Base-by-base conservation (phyloP, 2,113 vertebrate genomes). In the Lampris incognitus region DNA sequence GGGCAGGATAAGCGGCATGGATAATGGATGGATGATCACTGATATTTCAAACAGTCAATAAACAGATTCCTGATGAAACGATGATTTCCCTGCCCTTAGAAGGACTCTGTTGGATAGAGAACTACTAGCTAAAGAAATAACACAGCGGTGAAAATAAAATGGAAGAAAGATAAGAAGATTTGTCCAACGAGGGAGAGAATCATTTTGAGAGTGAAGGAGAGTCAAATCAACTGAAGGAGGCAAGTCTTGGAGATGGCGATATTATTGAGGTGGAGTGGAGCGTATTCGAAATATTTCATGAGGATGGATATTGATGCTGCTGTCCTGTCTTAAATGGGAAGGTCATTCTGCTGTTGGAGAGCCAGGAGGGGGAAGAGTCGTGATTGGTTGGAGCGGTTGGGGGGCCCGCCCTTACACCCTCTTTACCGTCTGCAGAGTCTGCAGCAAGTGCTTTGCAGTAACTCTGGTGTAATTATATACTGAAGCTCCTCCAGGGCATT, bases 401-500 rank as follows among this genome's bases (percentile, higher is more conserved):
- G 76, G 65, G 76, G 65, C 3, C 56, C 63, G 51, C 66, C 66
- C 60, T 61, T 37, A 49, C 48, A 50, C 50, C 44, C 9, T 58
- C 36, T 11, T 38, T 6, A 36, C 71, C 57, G 69, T 57, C 74
- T 62, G 67, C 63, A 65, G 67, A 69, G 76, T 77, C 65, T 61
- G 59, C 51, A 72, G 39, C 66, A 72, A 1, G 49, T 64, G 48
- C 24, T 24, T 24, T 24, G 24, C 60, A 71, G 65, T 69, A 58
- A 76, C 38, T 60, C 40, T 64, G 63, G 83, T 73, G 69, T 83
- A 81, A 87, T 83, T 82, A 84, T 56, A 75, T 60, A 58, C 52
- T 36, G 64, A 65, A 58, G 37, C 55, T 52, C 78, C 76, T 74
- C 7, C 3, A 72, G 82, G 49, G 7, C 48, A n/a, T 67, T 74